Evolutionary conservation across 64 coral and sea anemone species (phyloP).

Genomic region (Stichodactyla mertensii): DNA sequence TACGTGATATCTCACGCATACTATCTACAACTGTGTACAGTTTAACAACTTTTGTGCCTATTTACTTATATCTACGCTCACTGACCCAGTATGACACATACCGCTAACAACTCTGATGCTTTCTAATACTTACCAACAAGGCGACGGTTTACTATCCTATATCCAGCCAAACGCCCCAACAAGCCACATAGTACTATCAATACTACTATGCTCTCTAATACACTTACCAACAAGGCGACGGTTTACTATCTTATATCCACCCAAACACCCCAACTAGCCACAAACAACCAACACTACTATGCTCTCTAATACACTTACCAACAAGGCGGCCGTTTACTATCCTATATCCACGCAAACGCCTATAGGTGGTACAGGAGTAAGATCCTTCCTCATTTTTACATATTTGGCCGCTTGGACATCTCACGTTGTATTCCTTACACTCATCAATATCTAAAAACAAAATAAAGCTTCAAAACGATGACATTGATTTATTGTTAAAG

Average conservation of each 20-base stretch:
- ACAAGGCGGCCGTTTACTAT: not conserved
- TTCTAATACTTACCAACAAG: no score
- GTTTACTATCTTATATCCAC: not conserved
- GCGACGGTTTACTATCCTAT: no score
- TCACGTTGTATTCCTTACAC: not conserved
- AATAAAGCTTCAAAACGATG: not conserved
- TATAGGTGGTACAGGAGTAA: not conserved
- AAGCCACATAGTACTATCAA: no score
- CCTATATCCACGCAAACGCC: not conserved
- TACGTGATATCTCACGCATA: no score
- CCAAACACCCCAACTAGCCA: no score
- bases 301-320: not conserved
- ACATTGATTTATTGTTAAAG: no score
- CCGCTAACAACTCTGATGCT: no score
- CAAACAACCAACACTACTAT: not conserved
- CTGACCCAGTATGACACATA: no score
- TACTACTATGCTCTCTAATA: not conserved
- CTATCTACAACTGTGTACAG: no score
- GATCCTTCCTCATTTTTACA: constrained; percentile 4
- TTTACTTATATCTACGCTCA: no score
- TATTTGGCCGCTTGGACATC: not conserved
- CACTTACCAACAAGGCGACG: not conserved
- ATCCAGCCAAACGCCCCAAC: no score
- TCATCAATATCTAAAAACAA: constrained; percentile 13
- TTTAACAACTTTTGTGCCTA: no score